phyloP scores from a whole-genome alignment of 2,888 invertebrate genomes.

The Lydus trimaculatus region DNA sequence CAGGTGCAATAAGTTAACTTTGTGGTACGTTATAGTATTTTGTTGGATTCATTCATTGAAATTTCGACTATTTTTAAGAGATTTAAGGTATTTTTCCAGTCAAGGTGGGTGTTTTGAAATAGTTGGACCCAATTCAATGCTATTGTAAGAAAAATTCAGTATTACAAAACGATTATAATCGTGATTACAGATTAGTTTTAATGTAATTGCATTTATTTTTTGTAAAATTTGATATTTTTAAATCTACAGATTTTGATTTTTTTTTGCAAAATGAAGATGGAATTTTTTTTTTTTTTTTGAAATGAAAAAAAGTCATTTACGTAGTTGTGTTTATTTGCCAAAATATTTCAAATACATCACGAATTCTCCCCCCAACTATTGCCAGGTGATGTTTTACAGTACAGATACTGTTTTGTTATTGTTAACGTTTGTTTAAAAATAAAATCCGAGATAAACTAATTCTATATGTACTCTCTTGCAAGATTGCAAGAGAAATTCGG shows the following conservation, averaged over 20 bases:
- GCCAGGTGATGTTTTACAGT: constrained; percentile 20
- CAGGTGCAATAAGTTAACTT: no score
- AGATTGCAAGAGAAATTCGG: no score
- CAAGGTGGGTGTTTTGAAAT: constrained; percentile 1
- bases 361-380: constrained; percentile 19
- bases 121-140: background rate
- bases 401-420: constrained; percentile 4
- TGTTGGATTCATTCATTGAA: background rate
- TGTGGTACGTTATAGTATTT: no score
- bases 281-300: no score
- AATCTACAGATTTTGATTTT: background rate
- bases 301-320: no score
- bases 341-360: constrained; percentile 3
- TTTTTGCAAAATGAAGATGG: no score
- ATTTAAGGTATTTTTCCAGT: background rate
- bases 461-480: no score
- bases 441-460: background rate
- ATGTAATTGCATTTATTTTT: background rate
- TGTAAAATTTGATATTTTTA: no score
- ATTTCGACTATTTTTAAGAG: background rate
- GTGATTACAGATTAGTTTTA: background rate
- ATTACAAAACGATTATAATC: background rate
- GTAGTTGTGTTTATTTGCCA: constrained; percentile 5
- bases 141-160: background rate
- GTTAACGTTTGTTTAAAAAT: constrained; percentile 2